phyloP scores from a whole-genome alignment of 1,140 invertebrate species.

The Sycophaga agraensis region DNA sequence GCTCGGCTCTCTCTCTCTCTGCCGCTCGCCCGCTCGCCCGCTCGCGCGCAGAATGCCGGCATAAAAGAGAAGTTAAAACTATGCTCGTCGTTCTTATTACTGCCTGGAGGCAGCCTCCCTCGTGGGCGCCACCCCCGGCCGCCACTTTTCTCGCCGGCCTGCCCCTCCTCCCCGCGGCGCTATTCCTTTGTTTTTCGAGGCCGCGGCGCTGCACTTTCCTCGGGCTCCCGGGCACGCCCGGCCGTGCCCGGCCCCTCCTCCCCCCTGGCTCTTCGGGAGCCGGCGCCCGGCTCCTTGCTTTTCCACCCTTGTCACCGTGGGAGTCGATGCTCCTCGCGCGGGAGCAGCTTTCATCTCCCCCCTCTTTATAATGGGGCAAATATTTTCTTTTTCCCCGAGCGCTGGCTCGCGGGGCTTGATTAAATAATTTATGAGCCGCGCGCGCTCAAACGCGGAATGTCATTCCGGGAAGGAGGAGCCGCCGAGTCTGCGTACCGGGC shows the following conservation, averaged over 20 bases:
- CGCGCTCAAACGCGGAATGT: constrained; percentile 45
- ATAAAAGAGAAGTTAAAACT: constrained; percentile 62
- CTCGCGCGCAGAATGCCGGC: constrained; percentile 45
- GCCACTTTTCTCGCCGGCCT: not conserved
- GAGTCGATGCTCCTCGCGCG: not conserved
- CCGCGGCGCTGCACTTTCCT: not conserved
- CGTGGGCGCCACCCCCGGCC: no score
- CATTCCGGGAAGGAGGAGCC: constrained; percentile 31
- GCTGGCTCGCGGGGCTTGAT: constrained; percentile 39
- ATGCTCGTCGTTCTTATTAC: constrained; percentile 60
- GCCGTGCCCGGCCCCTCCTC: not conserved
- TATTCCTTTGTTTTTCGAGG: constrained; percentile 22
- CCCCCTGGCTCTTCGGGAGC: not conserved
- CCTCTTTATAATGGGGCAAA: constrained; percentile 45
- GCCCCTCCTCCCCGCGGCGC: not conserved
- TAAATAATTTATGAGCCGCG: constrained; percentile 55
- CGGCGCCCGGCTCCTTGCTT: no score
- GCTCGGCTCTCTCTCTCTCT: constrained; percentile 8
- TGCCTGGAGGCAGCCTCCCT: constrained; percentile 52
- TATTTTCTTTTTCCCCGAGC: constrained; percentile 52
- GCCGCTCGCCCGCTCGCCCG: not conserved
- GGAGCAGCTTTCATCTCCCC: not conserved
- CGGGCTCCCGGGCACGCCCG: no score
- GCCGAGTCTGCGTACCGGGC: no score
- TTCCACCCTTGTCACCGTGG: no score